Percentiles rank a stretch among this genome's conserved stretches.
Conservation (phyloP, 2,113 vertebrate species). For the Irena cyanogastra region DNA sequence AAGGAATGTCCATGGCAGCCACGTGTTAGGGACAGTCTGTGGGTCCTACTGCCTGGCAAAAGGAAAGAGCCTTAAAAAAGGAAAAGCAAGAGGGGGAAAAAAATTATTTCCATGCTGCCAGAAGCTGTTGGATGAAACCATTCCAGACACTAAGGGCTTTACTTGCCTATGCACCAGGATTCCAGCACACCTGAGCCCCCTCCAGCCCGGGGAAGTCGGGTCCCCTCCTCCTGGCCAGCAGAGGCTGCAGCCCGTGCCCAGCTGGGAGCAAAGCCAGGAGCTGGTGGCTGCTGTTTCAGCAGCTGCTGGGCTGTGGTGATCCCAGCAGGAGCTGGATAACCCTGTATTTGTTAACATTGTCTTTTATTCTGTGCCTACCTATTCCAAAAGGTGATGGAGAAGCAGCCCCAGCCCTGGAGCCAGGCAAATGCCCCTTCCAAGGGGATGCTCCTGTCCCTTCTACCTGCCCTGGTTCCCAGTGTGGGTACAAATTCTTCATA, state of each 20-base stretch:
- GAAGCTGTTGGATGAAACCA: background rate
- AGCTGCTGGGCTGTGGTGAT: background rate
- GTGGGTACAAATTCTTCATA: accelerated
- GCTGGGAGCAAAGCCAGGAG: background rate
- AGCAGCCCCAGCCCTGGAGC: background rate
- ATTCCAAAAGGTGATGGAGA: background rate
- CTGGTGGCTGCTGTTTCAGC: background rate
- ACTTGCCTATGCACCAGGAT: accelerated
- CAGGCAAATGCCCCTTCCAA: background rate
- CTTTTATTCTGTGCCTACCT: background rate
- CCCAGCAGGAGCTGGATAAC: background rate
- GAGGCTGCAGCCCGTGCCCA: background rate
- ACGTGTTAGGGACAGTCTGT: accelerated
- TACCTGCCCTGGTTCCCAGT: accelerated
- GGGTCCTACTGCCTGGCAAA: accelerated
- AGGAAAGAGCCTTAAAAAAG: background rate
- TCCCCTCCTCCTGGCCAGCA: background rate
- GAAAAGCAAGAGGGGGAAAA: background rate
- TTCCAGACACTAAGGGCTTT: accelerated
- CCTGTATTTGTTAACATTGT: no score
- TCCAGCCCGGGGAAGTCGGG: accelerated
- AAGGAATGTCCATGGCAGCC: background rate
- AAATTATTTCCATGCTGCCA: background rate
- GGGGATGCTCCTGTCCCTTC: background rate
- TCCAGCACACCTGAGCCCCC: accelerated